Evolutionary conservation across 1,140 invertebrate species (phyloP).

Genomic region (Papilio aristodemus): DNA sequence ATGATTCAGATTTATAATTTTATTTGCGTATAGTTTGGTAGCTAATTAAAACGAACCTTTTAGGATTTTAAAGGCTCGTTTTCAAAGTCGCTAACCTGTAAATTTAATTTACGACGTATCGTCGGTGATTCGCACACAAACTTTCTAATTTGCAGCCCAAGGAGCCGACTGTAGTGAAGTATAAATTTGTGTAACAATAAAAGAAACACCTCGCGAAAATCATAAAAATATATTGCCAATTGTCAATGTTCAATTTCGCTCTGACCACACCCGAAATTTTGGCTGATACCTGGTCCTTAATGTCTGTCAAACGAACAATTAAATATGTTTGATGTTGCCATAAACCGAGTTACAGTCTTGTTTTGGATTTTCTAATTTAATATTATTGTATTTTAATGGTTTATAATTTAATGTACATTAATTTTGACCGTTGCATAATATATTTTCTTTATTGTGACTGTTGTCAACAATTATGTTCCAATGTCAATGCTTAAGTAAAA

Average conservation of each 20-base stretch:
- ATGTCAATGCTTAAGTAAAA: too few relatives aligned
- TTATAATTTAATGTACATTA: constrained; percentile 9
- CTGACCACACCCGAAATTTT: constrained; percentile 68
- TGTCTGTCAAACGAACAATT: constrained; percentile 75
- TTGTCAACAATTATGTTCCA: neutral
- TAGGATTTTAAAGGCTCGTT: constrained; percentile 46
- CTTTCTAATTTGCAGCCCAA: constrained; percentile 73
- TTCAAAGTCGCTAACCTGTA: constrained; percentile 54
- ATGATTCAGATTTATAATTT: constrained; percentile 51
- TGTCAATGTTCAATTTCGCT: constrained; percentile 64
- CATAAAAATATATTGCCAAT: constrained; percentile 71
- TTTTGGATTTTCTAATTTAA: constrained; percentile 33
- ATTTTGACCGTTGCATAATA: neutral
- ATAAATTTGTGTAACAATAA: constrained; percentile 64
- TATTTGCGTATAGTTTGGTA: constrained; percentile 63
- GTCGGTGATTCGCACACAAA: constrained; percentile 63
- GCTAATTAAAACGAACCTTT: constrained; percentile 72
- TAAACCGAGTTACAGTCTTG: constrained; percentile 64
- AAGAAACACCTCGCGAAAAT: constrained; percentile 70
- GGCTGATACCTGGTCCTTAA: constrained; percentile 49
- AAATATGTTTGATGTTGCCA: constrained; percentile 65
- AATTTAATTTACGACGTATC: constrained; percentile 73
- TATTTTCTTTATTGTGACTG: neutral
- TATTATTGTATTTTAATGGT: constrained; percentile 20
- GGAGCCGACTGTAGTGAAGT: constrained; percentile 47